Conservation (phyloP, 2,888 invertebrate species). For the Scaptomyza caliginosa region DNA sequence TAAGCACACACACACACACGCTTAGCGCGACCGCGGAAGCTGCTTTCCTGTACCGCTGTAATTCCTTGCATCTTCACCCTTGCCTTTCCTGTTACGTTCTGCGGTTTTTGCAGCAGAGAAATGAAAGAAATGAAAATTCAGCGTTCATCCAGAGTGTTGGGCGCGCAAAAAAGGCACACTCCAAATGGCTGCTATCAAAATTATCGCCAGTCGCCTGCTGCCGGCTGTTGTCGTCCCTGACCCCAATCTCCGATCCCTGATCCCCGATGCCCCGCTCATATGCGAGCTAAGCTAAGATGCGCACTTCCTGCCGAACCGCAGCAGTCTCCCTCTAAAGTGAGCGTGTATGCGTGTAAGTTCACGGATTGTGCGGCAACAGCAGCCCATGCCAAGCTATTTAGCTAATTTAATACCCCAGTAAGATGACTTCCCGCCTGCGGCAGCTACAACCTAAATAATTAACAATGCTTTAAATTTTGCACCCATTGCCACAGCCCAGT, state of each 20-base stretch:
- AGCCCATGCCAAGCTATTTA: conserved; percentile 37
- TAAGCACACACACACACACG: conserved; percentile 47
- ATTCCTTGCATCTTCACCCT: not conserved
- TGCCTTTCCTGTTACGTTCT: conserved; percentile 13
- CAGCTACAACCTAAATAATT: conserved; percentile 64
- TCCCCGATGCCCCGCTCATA: not conserved
- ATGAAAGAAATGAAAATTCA: conserved; percentile 25
- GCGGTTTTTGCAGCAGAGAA: conserved; percentile 19
- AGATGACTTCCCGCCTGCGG: conserved; percentile 1
- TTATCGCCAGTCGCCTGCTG: conserved; percentile 57
- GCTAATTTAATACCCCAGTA: conserved; percentile 58
- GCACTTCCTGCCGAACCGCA: conserved; percentile 66
- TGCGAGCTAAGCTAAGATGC: conserved; percentile 59
- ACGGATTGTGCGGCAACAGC: conserved; percentile 21
- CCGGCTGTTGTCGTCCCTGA: conserved; percentile 16
- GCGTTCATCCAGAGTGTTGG: conserved; percentile 9
- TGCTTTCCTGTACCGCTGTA: conserved; percentile 1
- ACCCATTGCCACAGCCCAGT: conserved; percentile 1
- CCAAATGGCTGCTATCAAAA: conserved; percentile 74
- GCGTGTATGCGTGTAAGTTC: conserved; percentile 9
- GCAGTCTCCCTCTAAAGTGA: conserved; percentile 17
- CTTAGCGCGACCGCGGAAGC: conserved; percentile 20
- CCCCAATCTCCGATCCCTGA: not conserved
- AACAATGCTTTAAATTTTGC: conserved; percentile 57
- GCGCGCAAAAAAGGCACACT: conserved; percentile 17